Evolutionary conservation across 2,113 vertebrate species (phyloP).

Genomic region (Mesitornis unicolor): DNA sequence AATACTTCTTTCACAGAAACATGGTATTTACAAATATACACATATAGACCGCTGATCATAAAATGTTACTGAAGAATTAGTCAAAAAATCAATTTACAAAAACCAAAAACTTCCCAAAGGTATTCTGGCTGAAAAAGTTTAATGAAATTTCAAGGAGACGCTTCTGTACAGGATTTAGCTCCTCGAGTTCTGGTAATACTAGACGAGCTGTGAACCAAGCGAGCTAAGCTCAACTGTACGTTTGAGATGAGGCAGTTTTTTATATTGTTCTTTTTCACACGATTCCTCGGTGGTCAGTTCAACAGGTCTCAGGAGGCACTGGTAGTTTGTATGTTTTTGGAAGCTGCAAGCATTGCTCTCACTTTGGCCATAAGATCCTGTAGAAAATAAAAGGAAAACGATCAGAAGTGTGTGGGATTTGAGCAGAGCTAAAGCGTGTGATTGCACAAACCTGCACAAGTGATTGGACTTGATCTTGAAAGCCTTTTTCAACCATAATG

Average conservation of each 20-base stretch:
- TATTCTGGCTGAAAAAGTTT: conserved; percentile 34
- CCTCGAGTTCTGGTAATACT: neutral
- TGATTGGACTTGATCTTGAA: too few relatives aligned
- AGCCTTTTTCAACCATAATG: too few relatives aligned
- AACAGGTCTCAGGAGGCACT: conserved; percentile 81
- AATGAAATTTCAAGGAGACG: neutral
- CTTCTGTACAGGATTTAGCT: conserved; percentile 28
- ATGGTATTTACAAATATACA: conserved; percentile 85
- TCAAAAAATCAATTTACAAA: conserved; percentile 81
- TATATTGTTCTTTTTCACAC: conserved; percentile 10
- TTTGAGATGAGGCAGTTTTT: conserved; percentile 42
- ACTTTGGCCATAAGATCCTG: conserved; percentile 99
- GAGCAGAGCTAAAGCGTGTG: neutral
- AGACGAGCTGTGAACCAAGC: neutral
- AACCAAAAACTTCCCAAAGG: conserved; percentile 44
- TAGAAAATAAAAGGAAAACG: neutral
- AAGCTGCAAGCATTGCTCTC: conserved; percentile 95
- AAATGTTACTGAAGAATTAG: conserved; percentile 76
- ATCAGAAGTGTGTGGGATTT: neutral
- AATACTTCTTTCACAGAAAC: conserved; percentile 80
- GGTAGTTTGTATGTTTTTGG: conserved; percentile 91
- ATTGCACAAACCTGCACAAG: neutral
- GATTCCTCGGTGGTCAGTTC: neutral
- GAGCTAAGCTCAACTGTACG: conserved; percentile 24
- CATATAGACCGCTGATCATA: conserved; percentile 71